A percentile compares a stretch with the other conserved stretches of the same genome.
These are phyloP conservation scores for Bombylius discolor DNA, from an alignment of 2,888 invertebrate species.

Conservation along the genomic window DNA sequence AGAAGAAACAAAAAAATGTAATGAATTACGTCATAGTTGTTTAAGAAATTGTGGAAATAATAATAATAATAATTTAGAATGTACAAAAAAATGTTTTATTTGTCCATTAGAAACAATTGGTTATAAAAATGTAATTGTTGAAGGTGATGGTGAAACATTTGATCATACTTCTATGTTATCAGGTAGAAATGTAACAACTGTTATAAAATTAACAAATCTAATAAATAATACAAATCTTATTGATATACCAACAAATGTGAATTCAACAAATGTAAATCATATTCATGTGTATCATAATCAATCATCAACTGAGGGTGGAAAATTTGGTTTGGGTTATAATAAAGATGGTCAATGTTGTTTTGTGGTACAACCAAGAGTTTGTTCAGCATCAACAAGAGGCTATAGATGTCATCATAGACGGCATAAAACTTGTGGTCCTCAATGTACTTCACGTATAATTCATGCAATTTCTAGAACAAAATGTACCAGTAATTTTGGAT, in stretches of 20 bases:
- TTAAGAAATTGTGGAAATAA: no score
- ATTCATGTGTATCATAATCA: slow-evolving; percentile 26
- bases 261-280: slow-evolving; percentile 22
- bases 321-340: slow-evolving; percentile 26
- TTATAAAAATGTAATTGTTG: no score
- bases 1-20: no score
- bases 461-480: slow-evolving; percentile 14
- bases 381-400: slow-evolving; percentile 13
- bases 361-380: slow-evolving; percentile 19
- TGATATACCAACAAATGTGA: slow-evolving; percentile 12
- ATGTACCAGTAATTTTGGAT: slow-evolving; percentile 3
- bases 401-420: slow-evolving; percentile 20
- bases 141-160: no score
- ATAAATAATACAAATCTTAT: slow-evolving; percentile 14
- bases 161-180: no score
- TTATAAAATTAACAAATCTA: slow-evolving; percentile 13
- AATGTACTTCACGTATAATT: slow-evolving; percentile 28
- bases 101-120: no score
- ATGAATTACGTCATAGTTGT: no score
- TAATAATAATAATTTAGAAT: no score
- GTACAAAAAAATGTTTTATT: no score
- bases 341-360: slow-evolving; percentile 29
- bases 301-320: slow-evolving; percentile 21
- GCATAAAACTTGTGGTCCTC: slow-evolving; percentile 25
- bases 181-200: slow-evolving; percentile 11